Base-by-base conservation (phyloP, 1,140 invertebrate genomes). In the Steinernema feltiae region DNA sequence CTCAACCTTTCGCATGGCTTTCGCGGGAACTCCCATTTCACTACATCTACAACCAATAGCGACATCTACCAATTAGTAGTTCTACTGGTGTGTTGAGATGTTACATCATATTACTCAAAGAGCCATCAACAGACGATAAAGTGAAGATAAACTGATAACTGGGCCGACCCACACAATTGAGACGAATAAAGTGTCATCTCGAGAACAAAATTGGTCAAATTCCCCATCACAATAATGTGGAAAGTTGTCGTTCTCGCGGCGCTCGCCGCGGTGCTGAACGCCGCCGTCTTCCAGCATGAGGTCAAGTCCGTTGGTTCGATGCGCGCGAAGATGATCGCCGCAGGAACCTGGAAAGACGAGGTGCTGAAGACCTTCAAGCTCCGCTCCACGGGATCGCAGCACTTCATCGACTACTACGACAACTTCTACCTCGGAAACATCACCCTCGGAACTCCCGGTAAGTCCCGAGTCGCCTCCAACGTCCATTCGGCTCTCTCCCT, bases 371-470 rank as follows among this genome's bases (percentile, higher is more conserved):
- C 1, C 1, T 2, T 46, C 1, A 2, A 41, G 27, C 1, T 73
- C 24, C 1, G 24, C 21, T 1, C 17, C 30, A 7, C 63, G 3
- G 63, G 63, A 3, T 27, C 24, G 24, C 70, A 71, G 70, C 70
- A 30, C 18, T 17, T 71, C 17, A 71, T 71, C 70, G 70, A 71
- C 70, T 71, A 71, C 70, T 71, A 71, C 70, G 70, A 71, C 35
- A 35, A 71, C 18, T 71, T 24, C 17, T 71, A 71, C 30, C 70
- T 71, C 7, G 70, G 70, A 71, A 31, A 71, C 70, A 71, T 71
- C 70, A 31, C 21, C 7, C 17, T 71, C 70, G 70, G 70, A 71
- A 71, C 70, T 31, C 70, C 70, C 30, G n/a, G 70, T 71, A 41
- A 41, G 35, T n/a, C n/a, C n/a, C 7, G 35, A 41, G 7, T 7